Base-by-base conservation (phyloP, 2,888 invertebrate genomes). In the Caprella mutica region DNA sequence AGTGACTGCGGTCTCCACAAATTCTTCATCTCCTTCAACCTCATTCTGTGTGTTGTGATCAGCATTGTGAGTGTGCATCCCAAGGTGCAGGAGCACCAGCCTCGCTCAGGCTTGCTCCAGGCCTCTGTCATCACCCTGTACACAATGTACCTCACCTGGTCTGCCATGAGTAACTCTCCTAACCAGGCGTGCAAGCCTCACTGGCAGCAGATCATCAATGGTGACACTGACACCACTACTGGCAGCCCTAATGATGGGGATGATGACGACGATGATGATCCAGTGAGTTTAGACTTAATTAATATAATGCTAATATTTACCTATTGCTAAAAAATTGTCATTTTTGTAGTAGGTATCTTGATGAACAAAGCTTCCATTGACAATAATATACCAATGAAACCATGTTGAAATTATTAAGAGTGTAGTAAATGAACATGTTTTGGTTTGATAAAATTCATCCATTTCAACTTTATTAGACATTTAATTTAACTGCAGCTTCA, bases 61-160 rank as follows among this genome's bases (percentile, higher is more conserved):
- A 93, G 94, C 69, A 78, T 81, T 21, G 70, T 94, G 19, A 93
- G 97, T 0, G 83, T 97, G 68, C 76, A 94, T 68, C 97, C 98
- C 1, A 77, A 80, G 56, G 86, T 99, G 12, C 97, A 98, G 76
- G 93, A 96, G 71, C 81, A 80, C 69, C 82, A 90, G 69, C 90
- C 92, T 0, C 81, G 85, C 68, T 96, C 96, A 42, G 98, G 98
- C 26, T 78, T 98, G 23, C 78, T 78, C 6, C 94, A 96, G 76
- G 87, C 97, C 1, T 86, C 96, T 0, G 79, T 96, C 56, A 99
- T 64, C 48, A 82, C 90, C 4, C 76, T 94, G 17, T 99, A 99
- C 73, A 86, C 91, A 14, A 80, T 90, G 69, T 99, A 92, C 74
- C 78, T 99, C 67, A 99, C 98, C 52, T 99, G 98, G 98, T 93